Base-by-base conservation (phyloP, 2,888 invertebrate genomes). In the Phortica okadai region DNA sequence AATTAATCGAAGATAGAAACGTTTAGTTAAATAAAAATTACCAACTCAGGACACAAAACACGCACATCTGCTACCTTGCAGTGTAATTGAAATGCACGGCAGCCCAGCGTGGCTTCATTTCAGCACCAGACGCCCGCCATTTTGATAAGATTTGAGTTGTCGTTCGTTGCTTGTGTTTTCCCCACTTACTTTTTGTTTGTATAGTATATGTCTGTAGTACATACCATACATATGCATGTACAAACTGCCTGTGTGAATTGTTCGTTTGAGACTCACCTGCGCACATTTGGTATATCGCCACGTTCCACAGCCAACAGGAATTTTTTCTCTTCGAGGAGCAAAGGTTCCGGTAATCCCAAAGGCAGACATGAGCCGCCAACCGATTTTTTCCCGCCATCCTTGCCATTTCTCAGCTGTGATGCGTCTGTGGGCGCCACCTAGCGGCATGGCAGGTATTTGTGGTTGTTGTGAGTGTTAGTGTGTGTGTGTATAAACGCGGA, bases 251-350 rank as follows among this genome's bases (percentile, higher is more conserved):
- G 8, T 50, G 50, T 50, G 50, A 50, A 50, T 50, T 50, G 14
- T 50, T 6, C 33, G 33, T 50, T 14, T 11, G 14, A 50, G 50
- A 88, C 91, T 92, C 92, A 96, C 95, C 95, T 94, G 89, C 95
- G 93, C 33, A 97, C 97, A 89, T 96, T 96, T 14, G 95, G 95
- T 90, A 98, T 94, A 91, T 99, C 98, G 3, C 98, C 98, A 76
- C 98, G 93, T 92, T 98, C 98, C 41, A 98, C 97, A 0, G 98
- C 97, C 76, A 98, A 92, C 44, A 99, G 93, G 90, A 96, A 98
- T 89, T 96, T 97, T 92, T 98, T 98, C 92, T 98, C 98, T 84
- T 97, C 96, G 75, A 95, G 90, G 74, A 94, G 94, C 77, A 97
- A 92, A 8, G 95, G 92, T 86, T 95, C 95, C 0, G 96, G 96